Conservation (phyloP, 2,113 vertebrate species). For the Anser cygnoides region DNA sequence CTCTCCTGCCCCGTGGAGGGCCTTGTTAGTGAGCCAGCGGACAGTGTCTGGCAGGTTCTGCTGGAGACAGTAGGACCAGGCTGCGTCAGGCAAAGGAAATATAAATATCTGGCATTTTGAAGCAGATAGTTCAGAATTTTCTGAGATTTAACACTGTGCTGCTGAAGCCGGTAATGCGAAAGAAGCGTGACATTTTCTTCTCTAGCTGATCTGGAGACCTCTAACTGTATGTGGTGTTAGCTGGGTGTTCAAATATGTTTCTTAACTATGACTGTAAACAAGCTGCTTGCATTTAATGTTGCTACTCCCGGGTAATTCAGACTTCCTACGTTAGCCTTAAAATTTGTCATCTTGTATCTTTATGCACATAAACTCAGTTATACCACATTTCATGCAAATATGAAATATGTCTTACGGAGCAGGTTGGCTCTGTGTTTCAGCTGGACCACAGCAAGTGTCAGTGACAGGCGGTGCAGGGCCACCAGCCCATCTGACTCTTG, state of each 20-base stretch:
- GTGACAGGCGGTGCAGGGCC: accelerated
- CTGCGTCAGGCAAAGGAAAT: not conserved
- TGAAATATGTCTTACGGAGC: not conserved
- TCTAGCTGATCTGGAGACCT: not conserved
- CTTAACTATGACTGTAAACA: conserved; percentile 16
- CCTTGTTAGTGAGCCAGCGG: not conserved
- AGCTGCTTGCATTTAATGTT: not conserved
- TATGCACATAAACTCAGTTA: not conserved
- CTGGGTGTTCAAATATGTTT: not conserved
- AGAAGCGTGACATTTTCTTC: not conserved
- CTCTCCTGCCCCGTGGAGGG: not conserved
- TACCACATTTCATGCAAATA: not conserved
- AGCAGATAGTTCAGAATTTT: conserved; percentile 1
- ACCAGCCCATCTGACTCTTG: accelerated
- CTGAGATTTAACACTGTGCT: not conserved
- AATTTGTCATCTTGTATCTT: not conserved
- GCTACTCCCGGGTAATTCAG: not conserved
- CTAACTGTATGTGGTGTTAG: not conserved
- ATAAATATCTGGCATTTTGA: not conserved
- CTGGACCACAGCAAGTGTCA: accelerated
- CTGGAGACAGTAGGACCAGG: not conserved
- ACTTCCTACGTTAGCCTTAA: not conserved
- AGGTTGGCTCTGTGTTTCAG: not conserved
- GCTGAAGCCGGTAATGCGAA: not conserved
- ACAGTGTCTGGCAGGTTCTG: not conserved